Evolutionary conservation across 2,888 invertebrate species (phyloP).

Genomic region (Abscondita cerata): DNA sequence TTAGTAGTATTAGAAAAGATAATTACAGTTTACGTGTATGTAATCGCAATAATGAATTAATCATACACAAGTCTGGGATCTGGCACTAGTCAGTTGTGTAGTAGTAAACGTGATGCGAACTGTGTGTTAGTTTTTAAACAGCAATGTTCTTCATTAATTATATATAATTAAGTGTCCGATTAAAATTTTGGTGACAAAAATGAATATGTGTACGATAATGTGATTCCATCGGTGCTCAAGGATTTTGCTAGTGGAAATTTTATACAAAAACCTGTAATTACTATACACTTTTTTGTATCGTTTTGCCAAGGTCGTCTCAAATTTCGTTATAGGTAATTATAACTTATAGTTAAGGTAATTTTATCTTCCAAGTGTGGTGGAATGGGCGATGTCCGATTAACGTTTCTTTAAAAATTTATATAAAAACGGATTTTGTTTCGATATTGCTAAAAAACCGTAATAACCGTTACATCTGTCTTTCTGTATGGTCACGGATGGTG

Average conservation of each 20-base stretch:
- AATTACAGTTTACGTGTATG: conserved; percentile 22
- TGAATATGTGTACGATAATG: not conserved
- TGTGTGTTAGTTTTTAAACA: too few species aligned
- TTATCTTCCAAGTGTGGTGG: not conserved
- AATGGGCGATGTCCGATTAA: too few species aligned
- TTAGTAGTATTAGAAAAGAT: conserved; percentile 9
- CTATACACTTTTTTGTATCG: conserved; percentile 23
- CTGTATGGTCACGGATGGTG: conserved; percentile 32
- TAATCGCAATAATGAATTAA: conserved; percentile 23
- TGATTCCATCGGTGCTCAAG: conserved; percentile 21
- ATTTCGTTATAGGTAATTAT: conserved; percentile 24
- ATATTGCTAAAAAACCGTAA: conserved; percentile 13
- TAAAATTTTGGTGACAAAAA: conserved; percentile 1
- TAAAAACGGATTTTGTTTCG: not conserved
- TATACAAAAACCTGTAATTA: conserved; percentile 26
- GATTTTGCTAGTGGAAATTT: conserved; percentile 27
- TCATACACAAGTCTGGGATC: conserved; percentile 10
- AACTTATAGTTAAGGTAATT: conserved; percentile 15
- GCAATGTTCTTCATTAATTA: too few species aligned
- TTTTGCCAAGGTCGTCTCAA: conserved; percentile 19
- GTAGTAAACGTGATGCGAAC: not conserved
- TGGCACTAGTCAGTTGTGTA: too few species aligned
- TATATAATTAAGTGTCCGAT: too few species aligned
- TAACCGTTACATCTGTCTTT: conserved; percentile 27
- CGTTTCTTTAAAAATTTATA: not conserved